Evolutionary conservation across 2,888 invertebrate genomes (phyloP).

Genomic region (Copidosoma aretas): DNA sequence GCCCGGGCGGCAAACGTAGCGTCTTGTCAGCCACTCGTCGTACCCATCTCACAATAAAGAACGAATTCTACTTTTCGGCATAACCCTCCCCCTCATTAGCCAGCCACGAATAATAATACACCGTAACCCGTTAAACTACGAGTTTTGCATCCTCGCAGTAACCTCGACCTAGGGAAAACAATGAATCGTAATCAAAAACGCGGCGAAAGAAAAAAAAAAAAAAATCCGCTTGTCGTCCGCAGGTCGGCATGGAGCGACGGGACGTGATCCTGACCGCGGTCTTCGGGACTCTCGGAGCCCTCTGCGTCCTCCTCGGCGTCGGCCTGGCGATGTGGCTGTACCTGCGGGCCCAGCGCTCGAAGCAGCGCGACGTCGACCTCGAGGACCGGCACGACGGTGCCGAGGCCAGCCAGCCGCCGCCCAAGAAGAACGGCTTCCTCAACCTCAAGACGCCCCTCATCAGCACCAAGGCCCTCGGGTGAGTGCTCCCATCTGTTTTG

Average conservation of each 20-base stretch:
- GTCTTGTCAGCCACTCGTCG: too few relatives aligned
- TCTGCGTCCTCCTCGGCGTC: constrained; percentile 65
- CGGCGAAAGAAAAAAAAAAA: neutral
- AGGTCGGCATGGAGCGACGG: constrained; percentile 75
- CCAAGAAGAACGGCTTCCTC: constrained; percentile 73
- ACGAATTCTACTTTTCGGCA: too few relatives aligned
- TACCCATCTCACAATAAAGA: too few relatives aligned
- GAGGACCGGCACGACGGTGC: constrained; percentile 67
- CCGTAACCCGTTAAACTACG: too few relatives aligned
- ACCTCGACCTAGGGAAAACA: too few relatives aligned
- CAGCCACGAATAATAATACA: too few relatives aligned
- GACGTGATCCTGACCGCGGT: constrained; percentile 72
- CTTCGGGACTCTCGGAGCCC: constrained; percentile 69
- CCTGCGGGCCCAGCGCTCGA: constrained; percentile 67
- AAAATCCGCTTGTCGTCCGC: constrained; percentile 39
- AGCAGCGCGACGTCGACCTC: constrained; percentile 67
- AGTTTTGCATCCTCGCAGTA: too few relatives aligned
- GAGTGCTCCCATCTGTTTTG: constrained; percentile 60
- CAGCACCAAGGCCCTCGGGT: constrained; percentile 78
- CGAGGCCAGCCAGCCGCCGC: constrained; percentile 61
- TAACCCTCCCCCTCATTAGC: too few relatives aligned
- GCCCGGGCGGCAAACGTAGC: too few relatives aligned
- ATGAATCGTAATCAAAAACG: too few relatives aligned
- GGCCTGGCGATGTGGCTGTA: constrained; percentile 67
- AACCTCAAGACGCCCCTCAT: constrained; percentile 77